A percentile compares a stretch with the other conserved stretches of the same genome.
Evolutionary conservation across 2,113 vertebrate species (phyloP).

Genomic region (Regulus satrapa): DNA sequence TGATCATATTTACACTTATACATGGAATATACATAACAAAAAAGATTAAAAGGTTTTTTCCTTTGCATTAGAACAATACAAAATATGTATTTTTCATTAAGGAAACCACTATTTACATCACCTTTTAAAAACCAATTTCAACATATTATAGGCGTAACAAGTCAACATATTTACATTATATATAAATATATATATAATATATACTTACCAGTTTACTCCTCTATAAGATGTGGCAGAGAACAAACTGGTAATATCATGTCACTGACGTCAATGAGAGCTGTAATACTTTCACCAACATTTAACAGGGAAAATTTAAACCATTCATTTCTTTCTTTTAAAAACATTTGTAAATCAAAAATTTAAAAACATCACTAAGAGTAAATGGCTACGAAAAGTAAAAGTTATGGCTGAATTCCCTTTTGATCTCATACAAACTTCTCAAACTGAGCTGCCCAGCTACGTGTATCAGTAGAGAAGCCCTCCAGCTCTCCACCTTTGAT

Average conservation of each 20-base stretch:
- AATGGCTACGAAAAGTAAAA: conserved; percentile 67
- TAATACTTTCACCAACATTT: conserved; percentile 71
- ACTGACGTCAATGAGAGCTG: conserved; percentile 74
- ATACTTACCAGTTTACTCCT: conserved; percentile 76
- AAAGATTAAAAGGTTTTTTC: conserved; percentile 74
- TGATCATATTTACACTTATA: conserved; percentile 83
- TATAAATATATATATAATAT: conserved; percentile 80
- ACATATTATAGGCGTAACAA: conserved; percentile 79
- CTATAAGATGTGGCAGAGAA: conserved; percentile 75
- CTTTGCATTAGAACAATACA: conserved; percentile 82
- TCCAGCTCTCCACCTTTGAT: background rate
- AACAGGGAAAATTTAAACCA: conserved; percentile 66
- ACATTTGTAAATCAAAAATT: conserved; percentile 57
- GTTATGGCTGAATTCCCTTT: conserved; percentile 68
- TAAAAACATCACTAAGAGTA: conserved; percentile 60
- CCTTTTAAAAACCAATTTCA: conserved; percentile 81
- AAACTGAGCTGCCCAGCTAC: background rate
- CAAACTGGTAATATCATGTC: conserved; percentile 77
- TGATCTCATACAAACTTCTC: background rate
- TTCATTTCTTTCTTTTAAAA: conserved; percentile 49
- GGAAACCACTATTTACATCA: conserved; percentile 84
- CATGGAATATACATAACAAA: conserved; percentile 81
- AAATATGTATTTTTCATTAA: conserved; percentile 83
- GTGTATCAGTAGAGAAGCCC: background rate
- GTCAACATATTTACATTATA: conserved; percentile 76